Conservation (phyloP, 64 coral and sea anemone genomes). For the Montipora capricornis region DNA sequence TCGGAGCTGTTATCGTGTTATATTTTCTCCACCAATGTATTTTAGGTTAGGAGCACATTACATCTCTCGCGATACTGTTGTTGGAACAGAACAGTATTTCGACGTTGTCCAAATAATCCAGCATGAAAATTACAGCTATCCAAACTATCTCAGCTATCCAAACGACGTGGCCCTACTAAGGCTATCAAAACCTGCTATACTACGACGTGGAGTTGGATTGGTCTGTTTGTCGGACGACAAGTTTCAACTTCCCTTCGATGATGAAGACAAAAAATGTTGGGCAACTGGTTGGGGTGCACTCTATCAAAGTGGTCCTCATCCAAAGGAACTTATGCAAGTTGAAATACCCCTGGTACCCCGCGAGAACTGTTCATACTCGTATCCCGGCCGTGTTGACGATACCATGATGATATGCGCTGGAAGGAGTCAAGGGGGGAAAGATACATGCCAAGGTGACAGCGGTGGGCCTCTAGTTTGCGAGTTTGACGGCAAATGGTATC, state of each 20-base stretch:
- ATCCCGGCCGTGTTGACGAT: background rate
- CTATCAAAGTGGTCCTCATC: background rate
- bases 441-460: slow-evolving; percentile 34
- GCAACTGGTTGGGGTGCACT: slow-evolving; percentile 59
- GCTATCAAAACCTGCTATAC: background rate
- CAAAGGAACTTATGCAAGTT: slow-evolving; percentile 55
- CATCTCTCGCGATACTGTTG: too few species aligned
- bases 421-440: background rate
- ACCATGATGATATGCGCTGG: slow-evolving; percentile 9
- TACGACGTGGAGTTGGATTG: background rate
- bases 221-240: background rate
- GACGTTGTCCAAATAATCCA: background rate
- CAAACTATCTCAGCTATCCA: background rate
- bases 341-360: slow-evolving; percentile 45
- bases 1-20: too few species aligned
- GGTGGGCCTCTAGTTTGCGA: slow-evolving; percentile 59
- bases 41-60: slow-evolving; percentile 20
- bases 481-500: slow-evolving; percentile 14
- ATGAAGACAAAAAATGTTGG: background rate
- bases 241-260: background rate
- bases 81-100: slow-evolving; percentile 4
- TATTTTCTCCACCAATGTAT: too few species aligned
- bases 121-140: background rate
- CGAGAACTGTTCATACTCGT: slow-evolving; percentile 14
- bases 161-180: background rate